Conservation (phyloP, 1,140 invertebrate species). For the Fopius arisanus region DNA sequence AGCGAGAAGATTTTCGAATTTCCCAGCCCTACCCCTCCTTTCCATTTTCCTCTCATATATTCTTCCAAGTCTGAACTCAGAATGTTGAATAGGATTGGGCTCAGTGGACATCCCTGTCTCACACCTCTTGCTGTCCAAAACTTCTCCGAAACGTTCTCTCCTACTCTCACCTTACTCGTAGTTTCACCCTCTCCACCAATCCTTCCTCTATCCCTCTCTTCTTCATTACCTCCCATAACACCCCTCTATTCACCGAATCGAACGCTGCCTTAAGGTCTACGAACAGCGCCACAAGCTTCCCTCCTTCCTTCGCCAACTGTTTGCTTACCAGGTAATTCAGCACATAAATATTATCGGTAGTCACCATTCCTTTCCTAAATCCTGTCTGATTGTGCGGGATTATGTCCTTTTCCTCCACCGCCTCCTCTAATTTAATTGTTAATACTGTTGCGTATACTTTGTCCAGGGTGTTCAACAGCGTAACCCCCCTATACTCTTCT, state of each 20-base stretch:
- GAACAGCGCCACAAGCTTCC: slow-evolving; percentile 20
- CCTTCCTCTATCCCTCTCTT: no score
- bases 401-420: no score
- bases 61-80: slow-evolving; percentile 22
- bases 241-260: no score
- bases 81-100: slow-evolving; percentile 29
- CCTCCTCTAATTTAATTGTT: no score
- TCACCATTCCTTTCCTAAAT: slow-evolving; percentile 29
- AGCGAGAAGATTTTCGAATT: slow-evolving; percentile 19
- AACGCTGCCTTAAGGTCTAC: no score
- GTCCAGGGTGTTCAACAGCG: slow-evolving; percentile 25
- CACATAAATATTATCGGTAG: slow-evolving; percentile 31
- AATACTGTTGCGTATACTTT: slow-evolving; percentile 24
- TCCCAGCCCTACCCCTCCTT: slow-evolving; percentile 18
- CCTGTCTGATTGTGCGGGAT: no score
- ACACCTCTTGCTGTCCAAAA: slow-evolving; percentile 27
- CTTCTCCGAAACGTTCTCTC: no score
- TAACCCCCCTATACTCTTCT: slow-evolving; percentile 42
- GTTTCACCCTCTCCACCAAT: no score
- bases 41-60: slow-evolving; percentile 11
- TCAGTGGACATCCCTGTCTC: slow-evolving; percentile 24
- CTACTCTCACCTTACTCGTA: no score
- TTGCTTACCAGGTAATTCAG: slow-evolving; percentile 19
- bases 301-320: not conserved
- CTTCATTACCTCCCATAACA: no score